A percentile compares a stretch with the other conserved stretches of the same genome.
Conservation (phyloP, 2,888 invertebrate species). For the Koerneria pararmatus region DNA sequence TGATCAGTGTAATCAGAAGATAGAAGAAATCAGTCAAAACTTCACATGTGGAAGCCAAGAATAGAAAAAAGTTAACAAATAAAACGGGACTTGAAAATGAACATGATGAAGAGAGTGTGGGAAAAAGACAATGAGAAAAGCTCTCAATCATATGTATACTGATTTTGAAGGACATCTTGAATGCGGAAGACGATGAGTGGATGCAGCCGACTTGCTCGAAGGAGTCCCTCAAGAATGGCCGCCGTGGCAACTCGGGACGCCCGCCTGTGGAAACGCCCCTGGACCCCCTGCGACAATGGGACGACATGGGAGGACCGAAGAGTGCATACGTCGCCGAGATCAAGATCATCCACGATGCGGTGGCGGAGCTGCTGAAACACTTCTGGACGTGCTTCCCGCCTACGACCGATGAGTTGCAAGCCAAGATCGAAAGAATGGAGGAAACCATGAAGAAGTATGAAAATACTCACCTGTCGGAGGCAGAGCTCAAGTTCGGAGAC, state of each 20-base stretch:
- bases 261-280: slow-evolving; percentile 12
- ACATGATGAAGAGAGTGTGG: neutral
- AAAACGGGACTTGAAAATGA: no score
- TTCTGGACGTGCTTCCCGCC: slow-evolving; percentile 90
- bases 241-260: neutral
- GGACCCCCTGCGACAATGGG: slow-evolving; percentile 22
- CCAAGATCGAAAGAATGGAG: slow-evolving; percentile 62
- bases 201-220: neutral
- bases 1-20: no score
- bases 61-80: no score
- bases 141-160: slow-evolving; percentile 2
- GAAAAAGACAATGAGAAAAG: slow-evolving; percentile 20
- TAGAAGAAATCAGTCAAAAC: no score
- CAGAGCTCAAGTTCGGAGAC: slow-evolving; percentile 30
- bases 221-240: no score
- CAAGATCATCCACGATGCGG: slow-evolving; percentile 35
- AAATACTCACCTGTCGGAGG: slow-evolving; percentile 28
- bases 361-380: slow-evolving; percentile 83
- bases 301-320: slow-evolving; percentile 17
- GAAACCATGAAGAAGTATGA: slow-evolving; percentile 43
- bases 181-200: neutral
- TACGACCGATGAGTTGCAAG: slow-evolving; percentile 73
- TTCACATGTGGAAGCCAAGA: no score
- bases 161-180: no score
- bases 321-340: slow-evolving; percentile 26